Evolutionary conservation across 2,113 vertebrate genomes (phyloP).

Genomic region (Heterochromis multidens): DNA sequence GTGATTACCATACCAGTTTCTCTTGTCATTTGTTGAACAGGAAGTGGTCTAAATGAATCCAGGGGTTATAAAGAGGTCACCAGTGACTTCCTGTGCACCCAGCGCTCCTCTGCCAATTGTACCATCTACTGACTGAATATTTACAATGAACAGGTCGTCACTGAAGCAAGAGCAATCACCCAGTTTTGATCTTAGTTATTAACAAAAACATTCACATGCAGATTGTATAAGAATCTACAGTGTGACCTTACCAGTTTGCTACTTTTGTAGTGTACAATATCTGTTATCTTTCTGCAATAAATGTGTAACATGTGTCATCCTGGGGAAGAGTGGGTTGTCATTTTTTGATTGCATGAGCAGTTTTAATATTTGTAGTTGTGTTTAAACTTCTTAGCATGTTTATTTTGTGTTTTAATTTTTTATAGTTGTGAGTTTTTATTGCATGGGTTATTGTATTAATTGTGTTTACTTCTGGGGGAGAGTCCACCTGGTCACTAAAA

Average conservation of each 20-base stretch:
- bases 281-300: not conserved
- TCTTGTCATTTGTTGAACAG: slow-evolving; percentile 39
- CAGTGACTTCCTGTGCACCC: slow-evolving; percentile 77
- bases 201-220: not conserved
- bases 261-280: not conserved
- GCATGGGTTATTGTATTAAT: too few relatives aligned
- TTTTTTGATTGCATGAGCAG: too few relatives aligned
- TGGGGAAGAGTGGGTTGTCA: too few relatives aligned
- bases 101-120: slow-evolving; percentile 74
- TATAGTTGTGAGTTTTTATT: too few relatives aligned
- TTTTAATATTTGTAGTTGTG: too few relatives aligned
- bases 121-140: slow-evolving; percentile 37
- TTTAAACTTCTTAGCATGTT: too few relatives aligned
- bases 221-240: not conserved
- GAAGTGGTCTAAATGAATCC: slow-evolving; percentile 67
- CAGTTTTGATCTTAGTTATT: not conserved
- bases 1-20: not conserved
- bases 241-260: not conserved
- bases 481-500: too few relatives aligned
- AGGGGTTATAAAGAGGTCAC: slow-evolving; percentile 74
- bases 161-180: not conserved
- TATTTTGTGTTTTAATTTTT: too few relatives aligned
- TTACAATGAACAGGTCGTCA: not conserved
- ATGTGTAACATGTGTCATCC: not conserved
- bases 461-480: too few relatives aligned